Base-by-base conservation (phyloP, 2,113 vertebrate genomes). In the Morone chrysops region DNA sequence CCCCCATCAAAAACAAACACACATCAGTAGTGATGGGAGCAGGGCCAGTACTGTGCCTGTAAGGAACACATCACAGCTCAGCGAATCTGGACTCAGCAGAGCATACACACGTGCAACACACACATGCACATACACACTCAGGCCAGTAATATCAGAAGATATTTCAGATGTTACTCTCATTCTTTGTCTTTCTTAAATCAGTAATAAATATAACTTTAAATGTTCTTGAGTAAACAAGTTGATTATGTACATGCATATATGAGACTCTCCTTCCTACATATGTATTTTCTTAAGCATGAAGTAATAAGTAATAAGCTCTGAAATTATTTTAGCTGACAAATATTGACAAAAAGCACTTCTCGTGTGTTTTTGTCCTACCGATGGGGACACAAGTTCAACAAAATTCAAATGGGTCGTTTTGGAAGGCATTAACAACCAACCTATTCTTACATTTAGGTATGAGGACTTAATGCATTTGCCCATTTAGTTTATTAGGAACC, bases 1-100 rank as follows among this genome's bases (percentile, higher is more conserved):
- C 70, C 70, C 47, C 36, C 72, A 57, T 88, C 71, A 88, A 80
- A 76, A 74, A 70, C 50, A 83, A 65, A 65, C 69, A 81, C 81
- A 78, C 73, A 82, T 70, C 65, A 70, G 51, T n/a, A 36, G 73
- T 81, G 80, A 87, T 66, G 67, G 79, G 65, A 68, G 57, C 60
- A 67, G 67, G 79, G 78, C 68, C 68, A 3, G 25, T 83, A 18
- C 31, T 61, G 20, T 84, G 81, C 63, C 81, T 77, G 71, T 66
- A n/a, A 89, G 72, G 66, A 57, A n/a, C 63, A 45, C 69, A 75
- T 72, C 75, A 47, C 71, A 90, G 36, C 66, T 60, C 67, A 66
- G 45, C 61, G 66, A 57, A 83, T 80, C 5, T 62, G 53, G 75
- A 59, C 43, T 73, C 69, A 63, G n/a, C 50, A 17, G 25, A 80